Evolutionary conservation across 2,888 invertebrate genomes (phyloP).

Genomic region (Anthrax anthrax): DNA sequence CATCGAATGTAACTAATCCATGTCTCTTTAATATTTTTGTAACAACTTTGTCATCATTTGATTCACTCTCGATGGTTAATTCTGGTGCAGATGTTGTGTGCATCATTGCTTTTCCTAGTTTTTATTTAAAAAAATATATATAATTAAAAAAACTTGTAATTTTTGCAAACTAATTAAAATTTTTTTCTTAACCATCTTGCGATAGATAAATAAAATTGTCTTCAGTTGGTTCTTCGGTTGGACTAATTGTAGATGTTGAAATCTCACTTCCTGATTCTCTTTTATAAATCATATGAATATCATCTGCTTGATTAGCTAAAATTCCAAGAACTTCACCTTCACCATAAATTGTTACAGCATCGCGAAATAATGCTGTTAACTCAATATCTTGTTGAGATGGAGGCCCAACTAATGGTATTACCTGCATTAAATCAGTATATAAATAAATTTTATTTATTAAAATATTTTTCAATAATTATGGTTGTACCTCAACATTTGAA

Average conservation of each 20-base stretch:
- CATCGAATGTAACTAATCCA: slow-evolving; percentile 25
- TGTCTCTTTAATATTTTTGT: slow-evolving; percentile 33
- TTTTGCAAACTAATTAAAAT: not conserved
- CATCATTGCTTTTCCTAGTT: slow-evolving; percentile 37
- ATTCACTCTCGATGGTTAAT: slow-evolving; percentile 25
- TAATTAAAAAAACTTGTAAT: no score
- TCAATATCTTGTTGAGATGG: slow-evolving; percentile 45
- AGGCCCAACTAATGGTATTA: slow-evolving; percentile 42
- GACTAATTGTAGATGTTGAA: slow-evolving; percentile 25
- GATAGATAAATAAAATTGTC: slow-evolving; percentile 40
- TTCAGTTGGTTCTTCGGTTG: slow-evolving; percentile 26
- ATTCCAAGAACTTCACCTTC: slow-evolving; percentile 43
- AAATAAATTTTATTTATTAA: not conserved
- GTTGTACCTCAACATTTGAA: slow-evolving; percentile 43
- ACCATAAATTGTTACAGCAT: slow-evolving; percentile 43
- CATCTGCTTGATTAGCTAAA: slow-evolving; percentile 35
- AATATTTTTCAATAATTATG: not conserved
- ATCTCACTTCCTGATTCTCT: slow-evolving; percentile 16
- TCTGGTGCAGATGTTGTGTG: slow-evolving; percentile 40
- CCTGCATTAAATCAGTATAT: no score
- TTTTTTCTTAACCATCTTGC: slow-evolving; percentile 27
- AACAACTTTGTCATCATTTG: not conserved
- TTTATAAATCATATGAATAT: slow-evolving; percentile 26
- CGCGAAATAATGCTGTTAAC: slow-evolving; percentile 42
- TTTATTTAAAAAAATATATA: not conserved